Percentiles rank a stretch among this genome's conserved stretches.
These are phyloP conservation scores for Aphidoletes aphidimyza DNA, from an alignment of 2,888 invertebrate genomes.

Conservation along the genomic window DNA sequence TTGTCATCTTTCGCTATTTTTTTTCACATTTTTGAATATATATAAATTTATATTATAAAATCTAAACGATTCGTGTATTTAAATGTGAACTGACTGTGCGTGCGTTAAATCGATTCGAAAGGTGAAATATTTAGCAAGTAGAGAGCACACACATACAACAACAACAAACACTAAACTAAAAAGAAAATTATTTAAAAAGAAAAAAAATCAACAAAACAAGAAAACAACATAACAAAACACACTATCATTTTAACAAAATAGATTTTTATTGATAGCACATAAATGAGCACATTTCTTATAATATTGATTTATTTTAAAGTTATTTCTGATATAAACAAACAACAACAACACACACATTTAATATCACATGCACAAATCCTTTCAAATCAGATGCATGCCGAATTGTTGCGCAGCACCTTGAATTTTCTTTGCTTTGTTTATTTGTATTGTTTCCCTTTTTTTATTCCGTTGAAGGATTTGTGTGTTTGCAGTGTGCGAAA, in stretches of 20 bases:
- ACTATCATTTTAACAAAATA: neutral
- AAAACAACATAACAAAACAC: too few species aligned
- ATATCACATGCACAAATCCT: neutral
- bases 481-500: too few species aligned
- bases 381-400: neutral
- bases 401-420: too few species aligned
- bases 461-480: too few species aligned
- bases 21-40: conserved; percentile 22
- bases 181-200: too few species aligned
- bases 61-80: neutral
- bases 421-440: too few species aligned
- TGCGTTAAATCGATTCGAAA: neutral
- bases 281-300: conserved; percentile 29
- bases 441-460: too few species aligned
- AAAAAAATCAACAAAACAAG: too few species aligned
- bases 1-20: conserved; percentile 32
- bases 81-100: neutral
- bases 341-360: too few species aligned
- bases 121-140: neutral
- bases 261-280: conserved; percentile 40
- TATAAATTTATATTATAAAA: neutral
- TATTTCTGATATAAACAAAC: neutral
- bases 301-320: neutral
- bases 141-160: neutral
- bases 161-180: too few species aligned